phyloP scores from a whole-genome alignment of 2,888 invertebrate genomes.

The Mimumesa dahlbomi region DNA sequence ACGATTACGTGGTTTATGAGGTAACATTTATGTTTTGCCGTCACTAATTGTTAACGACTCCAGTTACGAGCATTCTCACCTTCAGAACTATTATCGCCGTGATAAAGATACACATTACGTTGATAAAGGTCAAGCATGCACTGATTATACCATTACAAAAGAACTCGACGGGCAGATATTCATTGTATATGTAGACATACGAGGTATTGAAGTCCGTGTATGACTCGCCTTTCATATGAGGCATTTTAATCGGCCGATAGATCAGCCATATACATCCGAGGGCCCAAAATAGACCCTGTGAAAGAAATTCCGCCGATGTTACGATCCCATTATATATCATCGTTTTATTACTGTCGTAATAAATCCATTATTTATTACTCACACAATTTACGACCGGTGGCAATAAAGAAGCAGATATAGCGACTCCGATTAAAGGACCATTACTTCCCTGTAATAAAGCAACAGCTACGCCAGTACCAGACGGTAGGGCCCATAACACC shows the following conservation, averaged over 20 bases:
- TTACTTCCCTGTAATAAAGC: slow-evolving; percentile 92
- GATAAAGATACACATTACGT: slow-evolving; percentile 91
- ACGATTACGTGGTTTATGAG: background rate
- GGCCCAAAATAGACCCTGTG: slow-evolving; percentile 88
- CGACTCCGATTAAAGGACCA: slow-evolving; percentile 92
- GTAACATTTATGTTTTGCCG: background rate
- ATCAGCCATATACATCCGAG: slow-evolving; percentile 87
- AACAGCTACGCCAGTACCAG: slow-evolving; percentile 90
- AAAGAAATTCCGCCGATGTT: too few relatives aligned
- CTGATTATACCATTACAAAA: slow-evolving; percentile 90
- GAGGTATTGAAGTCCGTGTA: slow-evolving; percentile 83
- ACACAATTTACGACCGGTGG: slow-evolving; percentile 94
- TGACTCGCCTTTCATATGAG: slow-evolving; percentile 86
- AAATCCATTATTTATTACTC: slow-evolving; percentile 76
- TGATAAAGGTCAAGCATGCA: slow-evolving; percentile 89
- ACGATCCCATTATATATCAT: too few relatives aligned
- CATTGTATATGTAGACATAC: slow-evolving; percentile 86
- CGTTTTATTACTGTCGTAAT: background rate
- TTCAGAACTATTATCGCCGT: slow-evolving; percentile 90
- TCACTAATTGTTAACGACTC: background rate
- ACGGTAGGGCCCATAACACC: slow-evolving; percentile 87
- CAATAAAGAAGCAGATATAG: slow-evolving; percentile 92
- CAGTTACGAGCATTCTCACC: slow-evolving; percentile 71
- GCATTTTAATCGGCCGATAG: slow-evolving; percentile 86
- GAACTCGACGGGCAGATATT: slow-evolving; percentile 89